phyloP scores from a whole-genome alignment of 2,888 invertebrate species.

The Bembecia ichneumoniformis region DNA sequence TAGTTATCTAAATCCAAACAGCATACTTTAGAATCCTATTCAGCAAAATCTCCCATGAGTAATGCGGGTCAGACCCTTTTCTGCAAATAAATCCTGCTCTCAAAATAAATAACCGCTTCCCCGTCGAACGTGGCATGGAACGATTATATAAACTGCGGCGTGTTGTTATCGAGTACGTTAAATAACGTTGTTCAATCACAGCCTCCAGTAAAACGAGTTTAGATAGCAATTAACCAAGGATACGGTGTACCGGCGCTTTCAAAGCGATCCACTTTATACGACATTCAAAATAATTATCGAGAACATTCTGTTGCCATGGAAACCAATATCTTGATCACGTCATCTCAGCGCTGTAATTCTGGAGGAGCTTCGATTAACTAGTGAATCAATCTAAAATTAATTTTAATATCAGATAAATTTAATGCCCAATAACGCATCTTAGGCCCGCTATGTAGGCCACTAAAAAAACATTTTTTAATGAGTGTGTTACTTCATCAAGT shows the following conservation, averaged over 20 bases:
- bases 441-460: too few species aligned
- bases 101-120: conserved; percentile 55
- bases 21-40: conserved; percentile 55
- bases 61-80: conserved; percentile 61
- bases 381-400: too few species aligned
- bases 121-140: conserved; percentile 22
- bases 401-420: too few species aligned
- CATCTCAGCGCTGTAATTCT: too few species aligned
- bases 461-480: too few species aligned
- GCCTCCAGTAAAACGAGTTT: conserved; percentile 7
- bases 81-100: conserved; percentile 61
- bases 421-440: too few species aligned
- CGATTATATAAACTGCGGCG: conserved; percentile 29
- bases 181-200: conserved; percentile 17
- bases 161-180: conserved; percentile 31
- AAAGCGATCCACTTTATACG: background rate
- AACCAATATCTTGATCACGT: background rate
- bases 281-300: background rate
- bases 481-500: too few species aligned
- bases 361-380: too few species aligned
- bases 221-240: conserved; percentile 13
- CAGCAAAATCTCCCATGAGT: conserved; percentile 62
- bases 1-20: conserved; percentile 48
- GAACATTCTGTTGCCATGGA: background rate
- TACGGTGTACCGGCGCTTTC: conserved; percentile 6